A percentile compares a stretch with the other conserved stretches of the same genome.
phyloP scores from a whole-genome alignment of 2,888 invertebrate species.

The Bombylius discolor region DNA sequence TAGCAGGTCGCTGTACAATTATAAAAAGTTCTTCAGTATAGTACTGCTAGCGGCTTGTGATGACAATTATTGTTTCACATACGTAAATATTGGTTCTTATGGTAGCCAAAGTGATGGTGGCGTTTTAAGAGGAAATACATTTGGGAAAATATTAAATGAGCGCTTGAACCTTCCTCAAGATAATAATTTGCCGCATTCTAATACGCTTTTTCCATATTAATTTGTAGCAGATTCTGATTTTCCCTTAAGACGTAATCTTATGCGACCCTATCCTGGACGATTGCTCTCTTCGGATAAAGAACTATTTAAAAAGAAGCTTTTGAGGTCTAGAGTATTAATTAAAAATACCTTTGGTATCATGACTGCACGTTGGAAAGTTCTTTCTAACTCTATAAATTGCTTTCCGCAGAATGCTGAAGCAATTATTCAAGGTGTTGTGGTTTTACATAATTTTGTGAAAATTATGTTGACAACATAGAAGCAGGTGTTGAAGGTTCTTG shows the following conservation, averaged over 20 bases:
- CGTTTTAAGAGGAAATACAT: conserved; percentile 4
- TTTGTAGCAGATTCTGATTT: too few relatives aligned
- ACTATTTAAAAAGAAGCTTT: conserved; percentile 18
- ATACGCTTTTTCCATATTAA: background rate
- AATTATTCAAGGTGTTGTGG: conserved; percentile 11
- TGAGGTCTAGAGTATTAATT: conserved; percentile 15
- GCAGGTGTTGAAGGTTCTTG: conserved; percentile 2
- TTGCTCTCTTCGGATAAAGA: conserved; percentile 11
- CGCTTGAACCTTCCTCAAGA: conserved; percentile 11
- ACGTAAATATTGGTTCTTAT: conserved; percentile 13
- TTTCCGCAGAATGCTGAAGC: conserved; percentile 17
- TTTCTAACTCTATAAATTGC: conserved; percentile 16
- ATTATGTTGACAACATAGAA: conserved; percentile 1
- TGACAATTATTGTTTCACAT: conserved; percentile 12
- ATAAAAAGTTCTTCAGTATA: conserved; percentile 11
- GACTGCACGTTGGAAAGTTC: conserved; percentile 15
- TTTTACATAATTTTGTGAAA: conserved; percentile 5
- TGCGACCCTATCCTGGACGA: conserved; percentile 18
- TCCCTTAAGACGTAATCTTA: background rate
- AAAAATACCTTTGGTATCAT: conserved; percentile 21
- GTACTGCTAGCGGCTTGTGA: too few relatives aligned
- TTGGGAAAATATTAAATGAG: conserved; percentile 14
- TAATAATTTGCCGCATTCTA: conserved; percentile 4
- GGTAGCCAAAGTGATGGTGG: too few relatives aligned
- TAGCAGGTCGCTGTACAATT: conserved; percentile 13